Evolutionary conservation across 2,888 invertebrate species (phyloP).

Genomic region (Argyresthia goedartella): DNA sequence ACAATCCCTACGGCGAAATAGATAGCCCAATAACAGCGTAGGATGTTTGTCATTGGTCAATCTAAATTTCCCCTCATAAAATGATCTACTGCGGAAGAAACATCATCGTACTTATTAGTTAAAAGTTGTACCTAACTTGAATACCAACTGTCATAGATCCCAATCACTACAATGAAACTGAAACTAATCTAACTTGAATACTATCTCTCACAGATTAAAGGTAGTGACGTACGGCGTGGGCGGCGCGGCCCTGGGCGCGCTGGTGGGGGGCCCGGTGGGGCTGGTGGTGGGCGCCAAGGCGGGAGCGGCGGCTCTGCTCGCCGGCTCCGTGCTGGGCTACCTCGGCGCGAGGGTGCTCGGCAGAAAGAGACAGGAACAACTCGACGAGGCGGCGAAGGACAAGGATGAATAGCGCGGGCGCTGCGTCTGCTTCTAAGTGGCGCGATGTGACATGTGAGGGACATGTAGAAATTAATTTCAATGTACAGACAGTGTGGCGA

Average conservation of each 20-base stretch:
- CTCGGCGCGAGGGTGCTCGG: slow-evolving; percentile 20
- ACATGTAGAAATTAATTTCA: too few species aligned
- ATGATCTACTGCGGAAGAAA: too few species aligned
- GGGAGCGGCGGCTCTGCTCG: slow-evolving; percentile 35
- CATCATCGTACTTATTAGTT: too few species aligned
- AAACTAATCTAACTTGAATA: too few species aligned
- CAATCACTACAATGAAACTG: too few species aligned
- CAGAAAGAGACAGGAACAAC: slow-evolving; percentile 10
- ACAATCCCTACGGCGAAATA: too few species aligned
- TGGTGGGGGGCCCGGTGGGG: slow-evolving; percentile 41
- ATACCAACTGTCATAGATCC: too few species aligned
- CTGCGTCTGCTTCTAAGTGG: slow-evolving; percentile 10
- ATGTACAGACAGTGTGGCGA: too few species aligned
- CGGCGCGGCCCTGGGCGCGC: slow-evolving; percentile 36
- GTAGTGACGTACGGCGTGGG: slow-evolving; percentile 29
- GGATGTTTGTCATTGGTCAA: too few species aligned
- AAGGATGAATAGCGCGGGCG: slow-evolving; percentile 9
- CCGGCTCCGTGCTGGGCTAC: slow-evolving; percentile 36
- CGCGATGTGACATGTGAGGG: neutral
- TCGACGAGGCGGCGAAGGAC: slow-evolving; percentile 3
- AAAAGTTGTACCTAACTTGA: too few species aligned
- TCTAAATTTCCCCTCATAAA: too few species aligned
- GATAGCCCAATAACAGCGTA: too few species aligned
- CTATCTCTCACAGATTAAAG: slow-evolving; percentile 20
- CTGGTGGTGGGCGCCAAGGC: slow-evolving; percentile 38